Base-by-base conservation (phyloP, 2,113 vertebrate species). In the Scartelaos histophorus region DNA sequence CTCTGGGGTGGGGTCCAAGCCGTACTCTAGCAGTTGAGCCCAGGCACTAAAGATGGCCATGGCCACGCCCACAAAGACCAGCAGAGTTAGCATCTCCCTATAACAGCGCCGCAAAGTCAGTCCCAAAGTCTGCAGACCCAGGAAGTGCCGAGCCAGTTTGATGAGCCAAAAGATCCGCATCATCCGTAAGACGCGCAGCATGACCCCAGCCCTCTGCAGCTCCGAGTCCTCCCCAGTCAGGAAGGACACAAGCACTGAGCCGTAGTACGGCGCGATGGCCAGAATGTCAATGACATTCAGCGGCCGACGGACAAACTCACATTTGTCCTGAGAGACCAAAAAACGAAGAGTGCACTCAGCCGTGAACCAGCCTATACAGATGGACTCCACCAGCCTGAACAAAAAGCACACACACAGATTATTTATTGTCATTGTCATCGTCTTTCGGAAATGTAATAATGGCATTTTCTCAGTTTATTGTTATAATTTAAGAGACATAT, bases 131-230 rank as follows among this genome's bases (percentile, higher is more conserved):
- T 99, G 97, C 79, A 99, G 94, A 67, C 97, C 97, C 81, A 98
- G 92, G 88, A 98, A 99, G 92, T 99, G 97, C 58, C 97, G 96
- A 2, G 97, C 97, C 64, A 99, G 93, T 86, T 98, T 98, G 89
- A 99, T 98, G 77, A 99, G 94, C 97, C 97, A 99, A 92, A 99
- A 98, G 92, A 99, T 97, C 80, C 97, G 91, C 96, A 97, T 96
- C 91, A 96, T 96, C 66, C 97, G 94, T 77, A 99, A 91, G n/a
- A 98, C 94, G 16, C 97, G 94, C 81, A 99, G 87, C 10, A 96
- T 96, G 79, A 98, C 95, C 19, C 97, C 97, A 0, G 96, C 97
- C 62, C 97, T 94, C 92, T 99, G 97, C 75, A 99, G 94, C 86
- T 98, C 96, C 0, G 96, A 96, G 90, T 98, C 96, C 87, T 97